Evolutionary conservation across 2,797 vertebrate species (phyloP), one percentile per base, ranked within the genome.

Genomic region (Macrochelys suwanniensis): DNA sequence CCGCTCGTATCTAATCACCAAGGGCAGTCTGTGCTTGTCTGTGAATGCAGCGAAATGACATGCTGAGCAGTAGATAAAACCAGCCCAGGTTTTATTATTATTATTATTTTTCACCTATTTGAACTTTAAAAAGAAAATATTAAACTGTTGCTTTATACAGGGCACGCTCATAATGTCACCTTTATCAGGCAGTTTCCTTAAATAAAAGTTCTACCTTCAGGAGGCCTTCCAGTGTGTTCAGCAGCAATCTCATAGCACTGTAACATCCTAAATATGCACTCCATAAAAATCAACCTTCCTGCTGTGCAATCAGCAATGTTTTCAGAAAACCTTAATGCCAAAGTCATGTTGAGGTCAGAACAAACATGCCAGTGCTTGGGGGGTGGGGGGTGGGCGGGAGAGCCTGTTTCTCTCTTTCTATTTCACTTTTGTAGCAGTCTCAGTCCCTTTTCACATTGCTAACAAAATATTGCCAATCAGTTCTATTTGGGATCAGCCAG

Each of bases 311-410:
- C 95, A 93, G 68, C 94, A 80, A 45, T 88, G 82, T 95, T 97
- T 96, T 89, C 94, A 90, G 96, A 74, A 93, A 96, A 85, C 84
- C 49, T 95, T 91, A 91, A 94, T 94, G 88, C 92, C 93, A 94
- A 96, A 96, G 95, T 89, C 88, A 65, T 45, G 3, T n/a, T 87
- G 94, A 95, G 94, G 92, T 94, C 92, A 94, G 81, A 68, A 47
- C 42, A 76, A 82, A 88, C 65, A 59, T 88, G 85, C 76, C 84
- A 88, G 79, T 5, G 8, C 56, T 77, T 80, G 61, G 80, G 51
- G 42, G 50, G 37, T 71, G 28, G 6, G 82, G 53, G 33, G 50
- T 23, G 71, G n/a, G 37, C 37, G 47, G 86, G 88, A 53, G 8
- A 31, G 79, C 45, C 45, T 8, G 74, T 28, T 31, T 77, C 21